These are phyloP conservation scores for Aleadryas rufinucha DNA, from an alignment of 2,113 vertebrate genomes.

Conservation along the genomic window DNA sequence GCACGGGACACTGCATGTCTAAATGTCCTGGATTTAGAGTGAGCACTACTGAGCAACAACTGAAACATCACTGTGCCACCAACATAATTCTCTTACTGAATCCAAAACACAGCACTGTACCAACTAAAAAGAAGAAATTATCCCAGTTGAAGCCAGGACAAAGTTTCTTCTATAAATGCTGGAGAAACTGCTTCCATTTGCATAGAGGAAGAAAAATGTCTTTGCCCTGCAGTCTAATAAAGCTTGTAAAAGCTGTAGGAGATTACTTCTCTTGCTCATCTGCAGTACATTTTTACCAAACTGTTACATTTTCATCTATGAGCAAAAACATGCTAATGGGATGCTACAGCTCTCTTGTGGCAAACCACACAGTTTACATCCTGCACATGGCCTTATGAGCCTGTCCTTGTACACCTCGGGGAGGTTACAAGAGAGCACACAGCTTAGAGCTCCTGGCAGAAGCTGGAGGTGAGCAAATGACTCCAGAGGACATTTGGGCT, in stretches of 20 bases:
- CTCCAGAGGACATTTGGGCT: background rate
- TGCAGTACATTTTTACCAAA: background rate
- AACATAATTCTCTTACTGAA: background rate
- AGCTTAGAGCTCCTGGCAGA: background rate
- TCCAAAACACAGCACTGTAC: background rate
- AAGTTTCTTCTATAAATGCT: background rate
- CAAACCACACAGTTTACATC: background rate
- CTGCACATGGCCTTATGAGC: background rate
- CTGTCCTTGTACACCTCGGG: background rate
- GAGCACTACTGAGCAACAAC: background rate
- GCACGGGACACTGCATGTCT: rapidly evolving
- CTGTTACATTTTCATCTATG: background rate
- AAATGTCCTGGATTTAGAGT: background rate
- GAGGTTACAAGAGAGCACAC: background rate
- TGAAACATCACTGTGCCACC: background rate
- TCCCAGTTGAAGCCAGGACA: background rate
- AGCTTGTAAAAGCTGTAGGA: background rate
- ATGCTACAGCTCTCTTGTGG: background rate
- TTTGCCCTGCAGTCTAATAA: background rate
- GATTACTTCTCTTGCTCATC: background rate
- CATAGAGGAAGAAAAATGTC: background rate
- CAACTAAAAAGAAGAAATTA: background rate
- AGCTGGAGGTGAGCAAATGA: background rate
- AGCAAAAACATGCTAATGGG: background rate
- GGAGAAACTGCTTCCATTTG: background rate